Percentiles rank a stretch among this genome's conserved stretches.
phyloP scores from a whole-genome alignment of 30 jellyfish, hydroid and myxozoan species.

The Euphysa ruthae region DNA sequence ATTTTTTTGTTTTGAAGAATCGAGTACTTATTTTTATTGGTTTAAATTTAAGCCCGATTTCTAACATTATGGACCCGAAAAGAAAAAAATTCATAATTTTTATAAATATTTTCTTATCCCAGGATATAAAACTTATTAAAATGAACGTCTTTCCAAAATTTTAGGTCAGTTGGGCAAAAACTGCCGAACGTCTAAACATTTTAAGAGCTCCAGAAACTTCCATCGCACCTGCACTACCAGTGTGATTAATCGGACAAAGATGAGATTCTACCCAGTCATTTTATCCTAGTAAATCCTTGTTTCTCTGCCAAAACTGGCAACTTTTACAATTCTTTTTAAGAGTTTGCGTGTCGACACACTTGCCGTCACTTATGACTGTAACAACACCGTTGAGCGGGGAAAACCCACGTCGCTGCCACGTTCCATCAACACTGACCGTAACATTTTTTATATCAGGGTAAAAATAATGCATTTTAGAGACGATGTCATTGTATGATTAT shows the following conservation, averaged over 20 bases:
- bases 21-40: no score
- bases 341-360: conserved; percentile 18
- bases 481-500: conserved; percentile 7
- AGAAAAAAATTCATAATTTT: no score
- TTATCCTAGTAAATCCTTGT: conserved; percentile 16
- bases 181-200: conserved; percentile 17
- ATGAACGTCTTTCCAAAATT: background rate
- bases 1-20: no score
- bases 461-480: background rate
- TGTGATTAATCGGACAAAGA: conserved; percentile 32
- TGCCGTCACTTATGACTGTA: conserved; percentile 33
- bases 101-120: no score
- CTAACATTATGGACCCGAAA: background rate
- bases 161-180: background rate
- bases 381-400: conserved; percentile 38
- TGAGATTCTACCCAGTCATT: conserved; percentile 25
- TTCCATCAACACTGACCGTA: conserved; percentile 21
- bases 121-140: background rate
- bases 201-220: conserved; percentile 46
- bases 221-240: conserved; percentile 39
- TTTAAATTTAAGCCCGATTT: no score
- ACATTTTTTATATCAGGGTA: conserved; percentile 1
- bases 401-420: conserved; percentile 47
- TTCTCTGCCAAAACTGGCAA: conserved; percentile 27
- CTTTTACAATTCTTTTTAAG: conserved; percentile 32